Evolutionary conservation across 2,888 invertebrate genomes (phyloP).

Genomic region (Seira sanloemensis): DNA sequence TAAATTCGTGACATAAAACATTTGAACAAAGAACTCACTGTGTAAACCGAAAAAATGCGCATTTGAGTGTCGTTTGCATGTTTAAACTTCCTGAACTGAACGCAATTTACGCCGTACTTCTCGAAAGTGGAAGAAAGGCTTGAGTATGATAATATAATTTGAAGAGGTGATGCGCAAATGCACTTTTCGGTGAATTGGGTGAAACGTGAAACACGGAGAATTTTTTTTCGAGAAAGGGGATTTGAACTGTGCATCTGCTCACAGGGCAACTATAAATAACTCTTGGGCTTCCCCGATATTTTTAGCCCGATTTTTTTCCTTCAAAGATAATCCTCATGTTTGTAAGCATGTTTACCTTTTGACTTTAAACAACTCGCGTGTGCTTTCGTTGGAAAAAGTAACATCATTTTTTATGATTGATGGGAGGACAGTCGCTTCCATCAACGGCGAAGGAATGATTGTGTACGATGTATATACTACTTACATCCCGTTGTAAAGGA

Average conservation of each 20-base stretch:
- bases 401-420: conserved; percentile 46
- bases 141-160: background rate
- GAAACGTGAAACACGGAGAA: background rate
- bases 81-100: background rate
- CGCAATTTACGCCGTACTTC: conserved; percentile 2
- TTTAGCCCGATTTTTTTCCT: conserved; percentile 41
- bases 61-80: background rate
- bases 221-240: background rate
- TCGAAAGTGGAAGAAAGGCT: background rate
- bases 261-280: conserved; percentile 58
- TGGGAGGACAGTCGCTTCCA: conserved; percentile 20
- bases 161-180: background rate
- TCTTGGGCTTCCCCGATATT: conserved; percentile 57
- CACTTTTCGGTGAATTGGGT: background rate
- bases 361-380: background rate
- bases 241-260: conserved; percentile 44
- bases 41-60: too few relatives aligned
- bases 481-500: too few relatives aligned
- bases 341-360: background rate
- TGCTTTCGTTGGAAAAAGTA: background rate
- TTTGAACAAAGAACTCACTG: too few relatives aligned
- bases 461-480: background rate
- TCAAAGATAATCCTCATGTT: background rate
- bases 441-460: background rate
- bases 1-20: background rate